Evolutionary conservation across 2,113 vertebrate genomes (phyloP).

Genomic region (Castor canadensis): DNA sequence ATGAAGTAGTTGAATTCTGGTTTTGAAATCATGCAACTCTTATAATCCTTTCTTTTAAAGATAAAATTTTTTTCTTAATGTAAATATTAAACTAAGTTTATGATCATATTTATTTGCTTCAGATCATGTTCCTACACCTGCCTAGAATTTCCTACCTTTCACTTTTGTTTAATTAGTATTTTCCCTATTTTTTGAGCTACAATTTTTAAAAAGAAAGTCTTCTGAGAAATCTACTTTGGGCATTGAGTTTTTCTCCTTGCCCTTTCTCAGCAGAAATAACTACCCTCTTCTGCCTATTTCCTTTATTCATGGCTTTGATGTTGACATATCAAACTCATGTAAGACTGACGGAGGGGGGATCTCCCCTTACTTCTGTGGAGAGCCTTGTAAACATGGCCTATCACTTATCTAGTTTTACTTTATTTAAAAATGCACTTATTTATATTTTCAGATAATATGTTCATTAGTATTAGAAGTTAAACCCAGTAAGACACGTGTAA

Average conservation of each 20-base stretch:
- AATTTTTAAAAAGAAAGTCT: not conserved
- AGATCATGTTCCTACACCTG: not conserved
- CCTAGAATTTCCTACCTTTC: not conserved
- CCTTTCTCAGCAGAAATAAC: not conserved
- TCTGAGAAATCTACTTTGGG: not conserved
- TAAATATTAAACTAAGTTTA: not conserved
- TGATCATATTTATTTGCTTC: not conserved
- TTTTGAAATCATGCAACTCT: not conserved
- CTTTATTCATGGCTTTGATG: not conserved
- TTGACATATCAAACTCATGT: not conserved
- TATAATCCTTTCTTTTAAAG: not conserved
- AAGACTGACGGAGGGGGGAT: not conserved
- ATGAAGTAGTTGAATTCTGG: not conserved
- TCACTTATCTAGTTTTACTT: not conserved
- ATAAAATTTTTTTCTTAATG: not conserved
- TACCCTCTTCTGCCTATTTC: too few species aligned
- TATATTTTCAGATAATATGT: not conserved
- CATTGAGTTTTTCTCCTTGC: not conserved
- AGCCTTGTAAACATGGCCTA: not conserved
- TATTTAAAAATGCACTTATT: not conserved
- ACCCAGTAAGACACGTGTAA: not conserved
- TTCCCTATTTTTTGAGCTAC: not conserved
- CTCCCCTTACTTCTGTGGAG: not conserved
- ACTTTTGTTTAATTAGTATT: not conserved
- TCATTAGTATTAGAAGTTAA: constrained; percentile 6